These are phyloP conservation scores for Danio choprae DNA, from an alignment of 2,797 vertebrate species.

Conservation along the genomic window DNA sequence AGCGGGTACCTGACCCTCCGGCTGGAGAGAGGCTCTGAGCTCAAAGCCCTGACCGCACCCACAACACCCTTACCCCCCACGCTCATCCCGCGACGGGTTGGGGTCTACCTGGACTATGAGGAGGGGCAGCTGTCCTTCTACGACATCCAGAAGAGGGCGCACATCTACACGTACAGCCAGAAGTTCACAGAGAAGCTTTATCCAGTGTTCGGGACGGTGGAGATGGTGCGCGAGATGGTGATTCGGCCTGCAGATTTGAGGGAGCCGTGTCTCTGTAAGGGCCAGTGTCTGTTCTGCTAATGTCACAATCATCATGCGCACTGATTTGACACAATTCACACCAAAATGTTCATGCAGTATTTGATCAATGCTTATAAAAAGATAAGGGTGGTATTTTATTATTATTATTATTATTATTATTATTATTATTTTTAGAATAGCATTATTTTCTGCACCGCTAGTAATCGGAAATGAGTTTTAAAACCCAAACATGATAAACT, in stretches of 20 bases:
- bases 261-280: constrained; percentile 76
- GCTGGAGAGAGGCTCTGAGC: constrained; percentile 77
- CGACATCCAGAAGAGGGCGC: constrained; percentile 75
- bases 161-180: constrained; percentile 80
- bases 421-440: background rate
- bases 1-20: constrained; percentile 79
- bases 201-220: constrained; percentile 80
- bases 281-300: constrained; percentile 79
- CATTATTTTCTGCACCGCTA: background rate
- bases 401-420: background rate
- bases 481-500: background rate
- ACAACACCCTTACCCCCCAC: constrained; percentile 63
- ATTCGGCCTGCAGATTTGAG: constrained; percentile 68
- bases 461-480: background rate
- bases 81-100: constrained; percentile 71
- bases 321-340: background rate
- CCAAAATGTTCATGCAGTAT: background rate
- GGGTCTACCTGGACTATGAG: constrained; percentile 81
- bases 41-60: constrained; percentile 78
- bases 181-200: constrained; percentile 76
- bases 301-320: no score
- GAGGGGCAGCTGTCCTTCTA: constrained; percentile 83
- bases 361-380: background rate
- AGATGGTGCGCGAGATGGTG: constrained; percentile 76
- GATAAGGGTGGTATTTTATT: background rate